phyloP scores from a whole-genome alignment of 2,113 vertebrate genomes.

The pig (Sus scrofa) region T2T-Sscrofa CM000816.6:34315501-34316000 shows the following conservation, averaged over 20 bases:
- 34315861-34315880: not conserved
- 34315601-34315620: slow-evolving; percentile 40
- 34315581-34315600: slow-evolving; percentile 38
- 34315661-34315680: not conserved
- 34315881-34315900: not conserved
- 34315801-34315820: not conserved
- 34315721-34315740: slow-evolving; percentile 14
- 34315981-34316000: not conserved
- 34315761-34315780: not conserved
- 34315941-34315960: not conserved
- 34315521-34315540: slow-evolving; percentile 61
- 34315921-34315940: not conserved
- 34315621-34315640: not conserved
- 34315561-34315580: not conserved
- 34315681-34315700: not conserved
- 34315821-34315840: not conserved
- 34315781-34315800: not conserved
- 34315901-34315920: not conserved
- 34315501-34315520: slow-evolving; percentile 55
- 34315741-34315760: not conserved
- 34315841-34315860: not conserved
- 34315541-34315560: not conserved
- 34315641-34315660: not conserved
- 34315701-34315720: not conserved
- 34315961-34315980: not conserved